Conservation (phyloP, 1,140 invertebrate genomes). For the Drosophila hydei region DNA sequence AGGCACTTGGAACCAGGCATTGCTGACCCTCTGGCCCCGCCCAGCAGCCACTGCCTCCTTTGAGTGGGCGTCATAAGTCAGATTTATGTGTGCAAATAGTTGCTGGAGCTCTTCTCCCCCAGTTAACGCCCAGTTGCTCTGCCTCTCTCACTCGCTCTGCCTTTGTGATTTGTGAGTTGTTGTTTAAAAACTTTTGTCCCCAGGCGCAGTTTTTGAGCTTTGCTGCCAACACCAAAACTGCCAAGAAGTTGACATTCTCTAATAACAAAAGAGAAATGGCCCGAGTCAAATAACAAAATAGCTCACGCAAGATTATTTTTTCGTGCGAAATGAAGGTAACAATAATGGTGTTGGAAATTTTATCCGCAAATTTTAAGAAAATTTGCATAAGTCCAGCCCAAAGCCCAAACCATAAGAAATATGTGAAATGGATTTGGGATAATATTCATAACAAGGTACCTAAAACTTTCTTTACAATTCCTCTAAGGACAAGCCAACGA, state of each 20-base stretch:
- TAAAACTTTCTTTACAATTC: too few species aligned
- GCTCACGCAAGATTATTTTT: constrained; percentile 14
- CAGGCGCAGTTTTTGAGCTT: constrained; percentile 50
- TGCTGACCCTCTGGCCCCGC: constrained; percentile 26
- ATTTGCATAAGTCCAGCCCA: too few species aligned
- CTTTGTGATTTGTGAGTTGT: constrained; percentile 71
- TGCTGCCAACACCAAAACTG: constrained; percentile 12
- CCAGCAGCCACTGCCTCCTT: constrained; percentile 14
- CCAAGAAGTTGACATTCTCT: constrained; percentile 53
- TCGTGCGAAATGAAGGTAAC: too few species aligned
- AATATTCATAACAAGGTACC: too few species aligned
- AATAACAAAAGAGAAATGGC: constrained; percentile 58
- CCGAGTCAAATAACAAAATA: constrained; percentile 15
- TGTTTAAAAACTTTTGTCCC: constrained; percentile 60
- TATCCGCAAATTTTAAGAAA: too few species aligned
- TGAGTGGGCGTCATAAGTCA: constrained; percentile 73
- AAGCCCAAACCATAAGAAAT: too few species aligned
- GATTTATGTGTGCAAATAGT: constrained; percentile 80
- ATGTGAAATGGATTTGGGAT: too few species aligned
- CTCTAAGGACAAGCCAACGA: too few species aligned
- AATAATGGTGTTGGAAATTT: too few species aligned
- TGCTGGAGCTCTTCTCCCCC: constrained; percentile 19
- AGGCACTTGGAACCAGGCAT: not conserved
- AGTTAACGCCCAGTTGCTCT: constrained; percentile 40
- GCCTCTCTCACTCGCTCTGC: not conserved